phyloP scores from a whole-genome alignment of 2,797 vertebrate genomes.

The Anabacerthia variegaticeps region DNA sequence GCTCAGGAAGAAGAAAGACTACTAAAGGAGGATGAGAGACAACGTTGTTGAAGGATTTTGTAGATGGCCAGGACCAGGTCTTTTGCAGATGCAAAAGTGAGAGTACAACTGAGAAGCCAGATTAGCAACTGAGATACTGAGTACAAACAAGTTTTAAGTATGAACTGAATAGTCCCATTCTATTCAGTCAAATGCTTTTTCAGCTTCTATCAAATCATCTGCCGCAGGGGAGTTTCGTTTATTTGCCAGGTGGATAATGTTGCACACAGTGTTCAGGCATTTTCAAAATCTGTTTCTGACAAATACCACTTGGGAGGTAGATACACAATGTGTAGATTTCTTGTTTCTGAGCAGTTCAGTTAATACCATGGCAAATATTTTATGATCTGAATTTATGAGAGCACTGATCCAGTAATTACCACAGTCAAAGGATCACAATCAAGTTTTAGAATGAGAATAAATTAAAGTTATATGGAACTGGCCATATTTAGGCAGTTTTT shows the following conservation, averaged over 20 bases:
- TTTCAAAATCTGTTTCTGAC: constrained; percentile 53
- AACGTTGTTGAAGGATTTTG: neutral
- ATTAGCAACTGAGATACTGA: neutral
- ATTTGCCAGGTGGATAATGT: constrained; percentile 65
- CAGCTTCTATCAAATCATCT: constrained; percentile 60
- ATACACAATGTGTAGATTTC: neutral
- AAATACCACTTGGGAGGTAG: constrained; percentile 57
- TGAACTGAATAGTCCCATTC: constrained; percentile 55
- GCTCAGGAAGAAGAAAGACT: neutral
- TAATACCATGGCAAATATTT: constrained; percentile 30
- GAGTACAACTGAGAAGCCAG: constrained; percentile 44
- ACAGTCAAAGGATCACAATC: neutral
- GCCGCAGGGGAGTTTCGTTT: constrained; percentile 36
- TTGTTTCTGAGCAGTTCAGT: neutral
- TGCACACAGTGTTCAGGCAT: constrained; percentile 26
- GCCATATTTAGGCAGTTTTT: neutral
- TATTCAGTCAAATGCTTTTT: constrained; percentile 50
- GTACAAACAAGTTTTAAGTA: constrained; percentile 33
- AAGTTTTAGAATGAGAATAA: constrained; percentile 22
- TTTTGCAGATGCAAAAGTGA: constrained; percentile 20
- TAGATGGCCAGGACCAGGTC: neutral
- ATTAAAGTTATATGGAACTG: neutral
- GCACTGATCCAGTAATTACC: constrained; percentile 10
- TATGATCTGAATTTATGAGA: constrained; percentile 31
- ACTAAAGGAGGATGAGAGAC: neutral